These are phyloP conservation scores for Gryllus bimaculatus DNA, from an alignment of 1,140 invertebrate species.

Conservation along the genomic window DNA sequence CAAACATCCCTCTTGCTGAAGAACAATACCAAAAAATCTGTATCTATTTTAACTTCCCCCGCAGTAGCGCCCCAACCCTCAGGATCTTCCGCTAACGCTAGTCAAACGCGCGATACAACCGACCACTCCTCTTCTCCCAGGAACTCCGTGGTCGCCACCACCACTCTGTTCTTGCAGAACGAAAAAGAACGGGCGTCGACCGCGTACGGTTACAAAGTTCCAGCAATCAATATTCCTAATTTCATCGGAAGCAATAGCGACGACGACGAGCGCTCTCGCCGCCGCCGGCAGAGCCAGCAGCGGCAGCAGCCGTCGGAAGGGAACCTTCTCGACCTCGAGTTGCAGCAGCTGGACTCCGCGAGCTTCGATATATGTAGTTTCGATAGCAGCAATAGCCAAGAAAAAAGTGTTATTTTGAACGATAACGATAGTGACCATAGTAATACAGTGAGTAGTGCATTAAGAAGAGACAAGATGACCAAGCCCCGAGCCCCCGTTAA, in stretches of 20 bases:
- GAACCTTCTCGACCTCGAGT: background rate
- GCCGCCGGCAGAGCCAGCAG: background rate
- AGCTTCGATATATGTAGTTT: constrained; percentile 14
- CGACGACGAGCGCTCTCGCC: constrained; percentile 8
- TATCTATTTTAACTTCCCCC: constrained; percentile 31
- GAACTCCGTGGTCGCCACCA: constrained; percentile 25
- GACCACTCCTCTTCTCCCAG: constrained; percentile 6
- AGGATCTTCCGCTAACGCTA: constrained; percentile 28
- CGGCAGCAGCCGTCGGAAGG: background rate
- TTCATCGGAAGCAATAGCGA: constrained; percentile 12
- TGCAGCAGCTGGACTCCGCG: constrained; percentile 7
- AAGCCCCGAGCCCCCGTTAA: background rate
- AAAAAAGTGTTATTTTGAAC: background rate
- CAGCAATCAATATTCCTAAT: constrained; percentile 14
- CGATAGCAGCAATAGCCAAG: constrained; percentile 3
- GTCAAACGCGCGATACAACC: constrained; percentile 4
- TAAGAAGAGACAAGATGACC: background rate
- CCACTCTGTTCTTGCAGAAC: constrained; percentile 23
- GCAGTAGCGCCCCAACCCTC: constrained; percentile 26
- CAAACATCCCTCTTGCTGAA: constrained; percentile 26
- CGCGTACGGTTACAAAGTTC: background rate
- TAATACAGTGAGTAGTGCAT: background rate
- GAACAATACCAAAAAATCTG: constrained; percentile 30
- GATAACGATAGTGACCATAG: no score
- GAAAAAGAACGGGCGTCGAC: constrained; percentile 20